Evolutionary conservation across 1,140 invertebrate species (phyloP), one percentile per base, ranked within the genome.

Genomic region (Notospermus geniculatus): DNA sequence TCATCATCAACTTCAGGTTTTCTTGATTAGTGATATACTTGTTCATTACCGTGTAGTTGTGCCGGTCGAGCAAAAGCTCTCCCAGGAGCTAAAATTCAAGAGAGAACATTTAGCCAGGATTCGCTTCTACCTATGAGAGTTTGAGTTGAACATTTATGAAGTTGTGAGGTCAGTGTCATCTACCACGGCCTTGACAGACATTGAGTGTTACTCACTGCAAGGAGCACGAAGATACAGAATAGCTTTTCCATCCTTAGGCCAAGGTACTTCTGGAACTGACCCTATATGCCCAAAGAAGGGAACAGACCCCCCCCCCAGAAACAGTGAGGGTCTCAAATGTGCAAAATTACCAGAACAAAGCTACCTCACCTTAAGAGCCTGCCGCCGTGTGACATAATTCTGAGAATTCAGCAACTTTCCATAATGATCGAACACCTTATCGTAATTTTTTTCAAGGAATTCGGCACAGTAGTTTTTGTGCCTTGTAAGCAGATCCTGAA

Each of bases 1-100:
- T 99, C 97, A 99, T 99, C 97, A 99, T 99, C 62, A 99, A 86
- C 80, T 99, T 99, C 53, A 99, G 86, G 86, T 99, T 99, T 77
- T 99, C 96, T 15, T 95, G 95, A 84, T 97, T 97, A 65, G 94
- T 97, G 83, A 99, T 99, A 84, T 99, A 99, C 71, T 90, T 87
- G 54, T 95, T 98, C 95, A 98, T 98, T 56, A 97, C 91, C 64
- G 91, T 96, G 84, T 99, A 99, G 86, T 99, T 99, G 82, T 99
- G 96, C 80, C 97, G 88, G 83, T 99, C 97, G 68, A 99, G 86
- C 65, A 99, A 83, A 68, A 99, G 84, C 86, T 99, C 97, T 29
- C 97, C 97, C 54, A 99, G 85, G 67, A 98, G 83, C 86, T 85
- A 62, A 28, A 76, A 76, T 4, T 11, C n/a, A 55, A 55, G n/a